Evolutionary conservation across 2,888 invertebrate species (phyloP), one percentile per base, ranked within the genome.

Genomic region (Teinopalpus imperialis): DNA sequence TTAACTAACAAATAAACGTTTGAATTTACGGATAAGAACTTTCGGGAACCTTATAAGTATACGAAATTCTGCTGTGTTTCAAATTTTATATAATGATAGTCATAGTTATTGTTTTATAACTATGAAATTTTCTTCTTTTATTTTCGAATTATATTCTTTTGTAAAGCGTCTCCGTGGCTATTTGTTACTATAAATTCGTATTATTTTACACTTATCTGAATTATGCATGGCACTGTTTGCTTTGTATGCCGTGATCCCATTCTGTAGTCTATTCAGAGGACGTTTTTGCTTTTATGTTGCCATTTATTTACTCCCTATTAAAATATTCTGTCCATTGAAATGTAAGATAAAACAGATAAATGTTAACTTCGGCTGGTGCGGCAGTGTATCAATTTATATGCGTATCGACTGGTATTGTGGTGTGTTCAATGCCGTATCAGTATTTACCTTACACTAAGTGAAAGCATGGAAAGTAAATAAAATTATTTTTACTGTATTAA

Each of bases 201-300:
- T 32, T 45, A 39, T 45, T 39, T 45, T 39, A 45, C 44, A 45
- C 32, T 39, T 45, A 48, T 48, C 34, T 48, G 51, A 59, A 57
- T 64, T 59, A 61, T 66, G 59, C 53, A 52, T 49, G 42, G 44
- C 60, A 66, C 56, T 66, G 69, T 72, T 73, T 69, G 53, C 35
- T 55, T 63, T 54, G 56, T 54, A 55, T 60, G 55, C 62, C 54
- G 51, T 55, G 57, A 53, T 54, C 48, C 59, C 56, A 66, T 69
- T 69, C 63, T 66, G 61, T 60, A 61, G 65, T 55, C 54, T 48
- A 56, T 55, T 58, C 59, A 64, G 63, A 61, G 67, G 61, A 66
- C 47, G 32, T 40, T 43, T 60, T 55, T 58, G 63, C 70, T 66
- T 73, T 75, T 74, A 70, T 70, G 56, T 67, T 75, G 73, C 73